Evolutionary conservation across 2,888 invertebrate genomes (phyloP).

Genomic region (Tryphoninae sp.): DNA sequence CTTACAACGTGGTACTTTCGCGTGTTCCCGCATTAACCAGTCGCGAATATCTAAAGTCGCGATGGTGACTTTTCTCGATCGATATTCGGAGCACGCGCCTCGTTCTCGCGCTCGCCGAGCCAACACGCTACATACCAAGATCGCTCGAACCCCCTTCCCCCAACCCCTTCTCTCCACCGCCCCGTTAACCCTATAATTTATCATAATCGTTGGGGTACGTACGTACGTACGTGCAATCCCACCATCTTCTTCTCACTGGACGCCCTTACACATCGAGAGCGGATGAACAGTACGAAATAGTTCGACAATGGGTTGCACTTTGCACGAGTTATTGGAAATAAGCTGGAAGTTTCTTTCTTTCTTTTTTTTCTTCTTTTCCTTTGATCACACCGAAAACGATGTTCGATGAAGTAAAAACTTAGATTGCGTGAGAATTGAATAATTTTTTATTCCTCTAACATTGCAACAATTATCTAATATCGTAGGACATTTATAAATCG

Average conservation of each 20-base stretch:
- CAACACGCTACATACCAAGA: conserved; percentile 64
- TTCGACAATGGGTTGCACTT: conserved; percentile 1
- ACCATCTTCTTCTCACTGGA: conserved; percentile 6
- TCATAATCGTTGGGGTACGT: conserved; percentile 51
- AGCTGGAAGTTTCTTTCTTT: background rate
- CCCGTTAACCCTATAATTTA: conserved; percentile 56
- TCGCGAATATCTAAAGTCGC: conserved; percentile 52
- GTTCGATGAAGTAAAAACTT: background rate
- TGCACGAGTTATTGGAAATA: background rate
- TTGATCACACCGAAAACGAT: background rate
- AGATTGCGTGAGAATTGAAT: too few species aligned
- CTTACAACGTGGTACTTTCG: conserved; percentile 28
- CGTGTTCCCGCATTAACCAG: conserved; percentile 50
- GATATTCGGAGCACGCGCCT: conserved; percentile 73
- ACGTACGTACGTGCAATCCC: conserved; percentile 17
- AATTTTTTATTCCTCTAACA: too few species aligned
- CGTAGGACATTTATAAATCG: too few species aligned
- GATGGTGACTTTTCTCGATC: conserved; percentile 64
- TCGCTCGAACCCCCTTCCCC: conserved; percentile 22
- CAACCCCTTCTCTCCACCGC: background rate
- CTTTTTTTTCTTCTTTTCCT: background rate
- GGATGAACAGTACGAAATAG: background rate
- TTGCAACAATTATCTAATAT: too few species aligned
- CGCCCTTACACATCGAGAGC: background rate
- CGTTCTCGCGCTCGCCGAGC: conserved; percentile 55